These are phyloP conservation scores for Polydrusus cervinus DNA, from an alignment of 2,888 invertebrate species.

Conservation along the genomic window DNA sequence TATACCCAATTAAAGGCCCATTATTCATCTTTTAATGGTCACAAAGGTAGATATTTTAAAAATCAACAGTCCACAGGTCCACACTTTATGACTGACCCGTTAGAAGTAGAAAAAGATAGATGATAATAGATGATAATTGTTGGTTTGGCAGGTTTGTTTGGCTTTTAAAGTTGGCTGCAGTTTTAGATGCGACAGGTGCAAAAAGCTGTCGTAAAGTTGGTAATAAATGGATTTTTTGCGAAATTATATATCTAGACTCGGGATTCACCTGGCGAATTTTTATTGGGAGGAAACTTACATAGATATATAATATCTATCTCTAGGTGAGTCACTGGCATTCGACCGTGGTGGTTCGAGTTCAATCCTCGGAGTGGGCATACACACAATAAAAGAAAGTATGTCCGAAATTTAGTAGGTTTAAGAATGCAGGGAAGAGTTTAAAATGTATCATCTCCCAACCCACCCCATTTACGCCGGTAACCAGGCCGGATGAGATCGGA, in stretches of 20 bases:
- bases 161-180: constrained; percentile 42
- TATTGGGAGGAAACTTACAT: not conserved
- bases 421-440: no score
- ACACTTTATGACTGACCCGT: constrained; percentile 27
- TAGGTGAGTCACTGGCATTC: no score
- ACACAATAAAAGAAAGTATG: no score
- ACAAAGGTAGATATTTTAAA: constrained; percentile 44
- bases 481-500: no score
- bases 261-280: not conserved
- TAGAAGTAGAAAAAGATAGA: constrained; percentile 2
- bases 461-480: no score
- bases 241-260: not conserved
- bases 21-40: constrained; percentile 60
- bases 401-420: no score
- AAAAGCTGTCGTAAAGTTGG: constrained; percentile 16
- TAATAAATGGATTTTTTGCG: constrained; percentile 24
- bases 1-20: constrained; percentile 60
- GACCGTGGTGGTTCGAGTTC: no score
- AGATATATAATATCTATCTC: no score
- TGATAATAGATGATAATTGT: constrained; percentile 34
- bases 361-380: no score
- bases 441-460: no score
- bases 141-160: constrained; percentile 43
- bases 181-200: constrained; percentile 44
- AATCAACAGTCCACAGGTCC: constrained; percentile 39